These are phyloP conservation scores for Drosophila borborema DNA, from an alignment of 2,888 invertebrate genomes.

Conservation along the genomic window DNA sequence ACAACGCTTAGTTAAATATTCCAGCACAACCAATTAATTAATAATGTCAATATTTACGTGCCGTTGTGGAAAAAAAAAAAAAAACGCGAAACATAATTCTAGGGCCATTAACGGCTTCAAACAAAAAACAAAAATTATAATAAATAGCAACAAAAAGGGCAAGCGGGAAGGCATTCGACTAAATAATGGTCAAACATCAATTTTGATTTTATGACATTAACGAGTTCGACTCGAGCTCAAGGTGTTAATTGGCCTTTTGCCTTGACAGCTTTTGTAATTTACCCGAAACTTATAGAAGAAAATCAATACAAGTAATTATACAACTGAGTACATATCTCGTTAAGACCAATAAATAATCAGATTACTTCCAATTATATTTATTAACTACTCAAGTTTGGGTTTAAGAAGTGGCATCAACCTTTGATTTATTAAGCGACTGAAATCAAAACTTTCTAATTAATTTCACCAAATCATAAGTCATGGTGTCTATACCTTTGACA, in stretches of 20 bases:
- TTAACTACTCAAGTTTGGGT: background rate
- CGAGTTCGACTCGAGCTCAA: background rate
- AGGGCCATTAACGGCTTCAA: background rate
- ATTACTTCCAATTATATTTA: no score
- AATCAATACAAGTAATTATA: background rate
- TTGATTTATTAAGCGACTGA: background rate
- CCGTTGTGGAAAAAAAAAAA: constrained; percentile 17
- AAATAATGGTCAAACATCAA: constrained; percentile 16
- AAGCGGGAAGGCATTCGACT: constrained; percentile 8
- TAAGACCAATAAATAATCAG: background rate
- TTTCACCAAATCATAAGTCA: background rate
- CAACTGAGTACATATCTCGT: background rate
- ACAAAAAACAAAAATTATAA: constrained; percentile 10
- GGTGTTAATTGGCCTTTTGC: constrained; percentile 24
- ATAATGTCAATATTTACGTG: constrained; percentile 71
- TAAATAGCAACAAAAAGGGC: constrained; percentile 10
- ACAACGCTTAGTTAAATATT: constrained; percentile 48
- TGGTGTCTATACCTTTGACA: background rate
- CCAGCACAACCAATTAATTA: constrained; percentile 75
- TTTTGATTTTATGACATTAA: constrained; percentile 19
- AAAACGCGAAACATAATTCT: background rate
- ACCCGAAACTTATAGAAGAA: background rate
- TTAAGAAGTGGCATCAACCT: background rate
- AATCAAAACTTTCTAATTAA: background rate
- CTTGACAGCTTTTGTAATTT: constrained; percentile 11